Evolutionary conservation across 2,888 invertebrate genomes (phyloP).

Genomic region (Polietes domitor): DNA sequence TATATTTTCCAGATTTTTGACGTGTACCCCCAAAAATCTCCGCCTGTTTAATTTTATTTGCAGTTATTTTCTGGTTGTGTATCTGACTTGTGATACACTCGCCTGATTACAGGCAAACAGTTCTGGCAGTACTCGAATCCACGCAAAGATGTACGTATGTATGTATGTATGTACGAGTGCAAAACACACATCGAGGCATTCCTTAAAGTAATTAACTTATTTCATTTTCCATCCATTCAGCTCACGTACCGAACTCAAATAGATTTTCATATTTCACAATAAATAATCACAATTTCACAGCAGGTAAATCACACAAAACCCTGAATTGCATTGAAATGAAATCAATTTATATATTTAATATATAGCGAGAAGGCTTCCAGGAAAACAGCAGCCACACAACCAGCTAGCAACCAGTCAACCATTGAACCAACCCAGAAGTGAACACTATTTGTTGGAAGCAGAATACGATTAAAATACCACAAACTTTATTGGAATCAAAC

Average conservation of each 20-base stretch:
- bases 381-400: neutral
- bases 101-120: conserved; percentile 22
- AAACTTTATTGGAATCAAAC: neutral
- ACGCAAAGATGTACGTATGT: neutral
- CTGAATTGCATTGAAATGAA: conserved; percentile 14
- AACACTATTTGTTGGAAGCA: neutral
- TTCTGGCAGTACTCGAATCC: neutral
- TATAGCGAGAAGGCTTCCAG: neutral
- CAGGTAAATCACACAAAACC: conserved; percentile 46
- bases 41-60: too few relatives aligned
- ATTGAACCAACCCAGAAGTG: neutral
- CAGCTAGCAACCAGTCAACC: neutral
- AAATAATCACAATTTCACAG: conserved; percentile 61
- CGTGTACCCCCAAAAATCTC: neutral
- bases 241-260: conserved; percentile 60
- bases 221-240: conserved; percentile 50
- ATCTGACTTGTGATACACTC: conserved; percentile 28
- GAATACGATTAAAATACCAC: neutral
- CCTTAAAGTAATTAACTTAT: conserved; percentile 44
- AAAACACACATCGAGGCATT: neutral
- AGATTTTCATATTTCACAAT: conserved; percentile 59
- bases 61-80: neutral
- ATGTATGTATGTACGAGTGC: neutral
- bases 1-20: too few relatives aligned
- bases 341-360: neutral